Evolutionary conservation across 2,888 invertebrate species (phyloP).

Genomic region (Eurytoma adleriae): DNA sequence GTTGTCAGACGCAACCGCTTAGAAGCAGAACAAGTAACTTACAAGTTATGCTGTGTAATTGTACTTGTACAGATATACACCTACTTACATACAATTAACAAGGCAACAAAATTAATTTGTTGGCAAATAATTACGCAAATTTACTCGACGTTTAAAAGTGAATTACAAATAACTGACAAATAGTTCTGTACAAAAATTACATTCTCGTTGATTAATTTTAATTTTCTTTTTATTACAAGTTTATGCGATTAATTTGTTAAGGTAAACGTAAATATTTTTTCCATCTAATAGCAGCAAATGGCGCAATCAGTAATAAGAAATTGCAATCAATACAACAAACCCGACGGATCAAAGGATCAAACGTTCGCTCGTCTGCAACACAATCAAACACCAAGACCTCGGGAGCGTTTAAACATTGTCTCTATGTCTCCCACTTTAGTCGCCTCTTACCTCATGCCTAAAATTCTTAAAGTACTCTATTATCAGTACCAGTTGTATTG

Average conservation of each 20-base stretch:
- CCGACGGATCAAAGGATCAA: conserved; percentile 52
- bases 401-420: conserved; percentile 29
- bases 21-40: conserved; percentile 31
- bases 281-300: conserved; percentile 20
- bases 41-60: background rate
- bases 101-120: background rate
- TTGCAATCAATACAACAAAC: conserved; percentile 51
- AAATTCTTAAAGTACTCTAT: conserved; percentile 36
- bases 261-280: conserved; percentile 1
- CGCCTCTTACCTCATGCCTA: background rate
- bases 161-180: background rate
- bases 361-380: conserved; percentile 29
- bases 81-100: background rate
- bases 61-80: background rate
- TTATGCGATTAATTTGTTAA: background rate
- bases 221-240: background rate
- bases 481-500: background rate
- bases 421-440: background rate
- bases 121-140: background rate
- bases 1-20: conserved; percentile 31
- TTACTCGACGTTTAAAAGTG: background rate
- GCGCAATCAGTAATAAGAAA: conserved; percentile 46
- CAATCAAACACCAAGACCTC: conserved; percentile 48
- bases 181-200: background rate
- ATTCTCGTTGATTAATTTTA: background rate